Base-by-base conservation (phyloP, 2,797 vertebrate species). In the Phrynocephalus forsythii region DNA sequence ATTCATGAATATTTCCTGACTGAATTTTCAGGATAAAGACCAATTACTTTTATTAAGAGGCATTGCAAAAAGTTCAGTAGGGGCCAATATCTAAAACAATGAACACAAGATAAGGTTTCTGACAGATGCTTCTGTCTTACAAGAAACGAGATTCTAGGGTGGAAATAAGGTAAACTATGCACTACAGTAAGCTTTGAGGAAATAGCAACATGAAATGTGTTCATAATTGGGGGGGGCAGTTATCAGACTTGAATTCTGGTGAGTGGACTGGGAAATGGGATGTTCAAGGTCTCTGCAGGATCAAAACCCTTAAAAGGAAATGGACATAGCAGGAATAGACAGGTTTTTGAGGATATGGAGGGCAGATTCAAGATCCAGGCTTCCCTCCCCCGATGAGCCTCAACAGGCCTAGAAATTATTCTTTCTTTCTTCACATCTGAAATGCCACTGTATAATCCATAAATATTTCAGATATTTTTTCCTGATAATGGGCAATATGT, bases 31-130 rank as follows among this genome's bases (percentile, higher is more conserved):
- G 48, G 10, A 82, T 22, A 9, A 22, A 75, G 72, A 66, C 38
- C 38, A 73, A 86, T n/a, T 80, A 38, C 52, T 69, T 81, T 33
- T 81, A 63, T 75, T 84, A 75, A 48, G 44, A 73, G 38, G 52
- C 52, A 3, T 66, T 79, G 79, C 11, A 13, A 73, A 80, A 63
- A 69, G 67, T 56, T 18, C 33, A 38, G 26, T 63, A 73, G 15
- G 67, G 85, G 15, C 38, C 22, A 60, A 72, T 26, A 56, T 30
- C n/a, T 60, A 84, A 83, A 72, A 60, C 69, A 73, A 60, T 83
- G 48, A 56, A 24, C 6, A 33, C 30, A 48, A 30, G 30, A 83
- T 72, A 20, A 7, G 24, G 6, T 11, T 56, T 71, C 22, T 52
- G 30, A 11, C 24, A 26, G n/a, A 60, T 73, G n/a, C 30, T 84